These are phyloP conservation scores for Clinocottus analis DNA, from an alignment of 2,113 vertebrate genomes.

Conservation along the genomic window DNA sequence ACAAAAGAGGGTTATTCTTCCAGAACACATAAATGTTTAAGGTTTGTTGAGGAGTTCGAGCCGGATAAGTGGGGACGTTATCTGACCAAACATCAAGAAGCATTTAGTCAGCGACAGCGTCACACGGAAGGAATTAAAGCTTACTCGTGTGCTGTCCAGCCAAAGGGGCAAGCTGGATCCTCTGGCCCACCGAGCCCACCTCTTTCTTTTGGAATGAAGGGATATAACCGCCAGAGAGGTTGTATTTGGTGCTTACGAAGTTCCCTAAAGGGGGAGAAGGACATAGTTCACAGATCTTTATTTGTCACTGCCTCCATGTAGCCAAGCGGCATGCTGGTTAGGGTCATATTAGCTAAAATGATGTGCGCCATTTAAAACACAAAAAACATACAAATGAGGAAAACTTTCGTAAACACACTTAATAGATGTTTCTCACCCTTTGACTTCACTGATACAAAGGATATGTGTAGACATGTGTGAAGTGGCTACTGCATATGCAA, in stretches of 20 bases:
- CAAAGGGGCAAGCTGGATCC: constrained; percentile 91
- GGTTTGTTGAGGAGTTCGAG: not conserved
- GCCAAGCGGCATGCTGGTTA: not conserved
- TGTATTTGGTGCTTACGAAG: constrained; percentile 86
- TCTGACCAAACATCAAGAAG: not conserved
- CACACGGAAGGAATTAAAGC: constrained; percentile 22
- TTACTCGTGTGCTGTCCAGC: constrained; percentile 85
- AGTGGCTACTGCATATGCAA: constrained; percentile 35
- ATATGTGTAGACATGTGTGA: not conserved
- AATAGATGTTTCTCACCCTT: constrained; percentile 12
- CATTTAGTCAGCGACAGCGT: not conserved
- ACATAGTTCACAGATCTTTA: not conserved
- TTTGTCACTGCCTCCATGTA: not conserved
- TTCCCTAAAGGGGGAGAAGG: constrained; percentile 81
- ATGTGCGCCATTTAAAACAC: constrained; percentile 11
- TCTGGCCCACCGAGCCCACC: constrained; percentile 92
- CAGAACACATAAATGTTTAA: not conserved
- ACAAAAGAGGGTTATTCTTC: not conserved
- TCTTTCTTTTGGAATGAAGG: constrained; percentile 96
- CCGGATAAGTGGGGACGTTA: not conserved
- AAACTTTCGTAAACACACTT: not conserved
- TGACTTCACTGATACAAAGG: not conserved
- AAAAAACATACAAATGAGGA: not conserved
- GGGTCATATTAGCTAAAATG: not conserved
- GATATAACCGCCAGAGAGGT: constrained; percentile 83